phyloP scores from a whole-genome alignment of 2,888 invertebrate species.

The Drosophila pseudotakahashii region DNA sequence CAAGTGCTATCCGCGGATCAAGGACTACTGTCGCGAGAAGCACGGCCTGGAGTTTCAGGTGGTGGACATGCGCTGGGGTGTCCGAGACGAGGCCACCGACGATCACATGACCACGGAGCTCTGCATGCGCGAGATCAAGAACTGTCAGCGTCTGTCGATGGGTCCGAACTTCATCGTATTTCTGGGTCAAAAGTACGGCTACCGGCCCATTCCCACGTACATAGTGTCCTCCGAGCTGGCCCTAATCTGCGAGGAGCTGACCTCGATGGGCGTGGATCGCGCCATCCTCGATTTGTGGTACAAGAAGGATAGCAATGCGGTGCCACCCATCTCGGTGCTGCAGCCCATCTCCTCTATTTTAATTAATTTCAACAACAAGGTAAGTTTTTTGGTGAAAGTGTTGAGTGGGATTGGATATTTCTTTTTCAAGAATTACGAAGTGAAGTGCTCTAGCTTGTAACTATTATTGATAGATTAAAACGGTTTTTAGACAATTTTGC shows the following conservation, averaged over 20 bases:
- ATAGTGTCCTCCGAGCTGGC: constrained; percentile 96
- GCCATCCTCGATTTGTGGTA: constrained; percentile 96
- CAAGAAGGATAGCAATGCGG: constrained; percentile 97
- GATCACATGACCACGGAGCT: constrained; percentile 99
- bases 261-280: constrained; percentile 92
- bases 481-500: too few species aligned
- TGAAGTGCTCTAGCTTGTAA: background rate
- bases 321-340: constrained; percentile 96
- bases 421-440: background rate
- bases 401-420: too few species aligned
- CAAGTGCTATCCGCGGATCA: constrained; percentile 97
- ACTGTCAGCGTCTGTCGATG: constrained; percentile 98
- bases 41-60: constrained; percentile 99
- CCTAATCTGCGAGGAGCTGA: constrained; percentile 93
- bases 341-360: constrained; percentile 99
- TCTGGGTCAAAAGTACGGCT: constrained; percentile 98
- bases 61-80: constrained; percentile 99
- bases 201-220: constrained; percentile 98
- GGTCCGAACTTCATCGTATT: constrained; percentile 99
- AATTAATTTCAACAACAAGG: constrained; percentile 99
- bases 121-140: constrained; percentile 99
- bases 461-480: too few species aligned
- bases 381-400: constrained; percentile 73
- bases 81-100: constrained; percentile 98
- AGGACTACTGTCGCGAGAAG: constrained; percentile 98